A percentile compares a stretch with the other conserved stretches of the same genome.
Evolutionary conservation across 2,888 invertebrate genomes (phyloP).

Genomic region (Drosophila bunnanda): DNA sequence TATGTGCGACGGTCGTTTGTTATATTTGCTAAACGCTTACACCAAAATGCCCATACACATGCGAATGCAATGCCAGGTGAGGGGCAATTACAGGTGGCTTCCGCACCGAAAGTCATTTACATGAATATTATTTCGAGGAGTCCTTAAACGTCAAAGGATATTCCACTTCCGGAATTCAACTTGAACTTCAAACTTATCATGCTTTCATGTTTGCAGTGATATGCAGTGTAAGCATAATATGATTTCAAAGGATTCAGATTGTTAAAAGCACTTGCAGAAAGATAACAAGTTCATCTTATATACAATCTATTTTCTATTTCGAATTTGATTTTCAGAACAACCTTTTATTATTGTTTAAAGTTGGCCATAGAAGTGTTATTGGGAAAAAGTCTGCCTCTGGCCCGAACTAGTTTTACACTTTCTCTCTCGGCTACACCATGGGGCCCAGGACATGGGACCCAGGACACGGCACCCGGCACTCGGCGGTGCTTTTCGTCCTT

Average conservation of each 20-base stretch:
- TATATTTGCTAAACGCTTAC: conserved; percentile 74
- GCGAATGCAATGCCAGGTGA: conserved; percentile 20
- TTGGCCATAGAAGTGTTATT: conserved; percentile 55
- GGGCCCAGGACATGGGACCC: conserved; percentile 6
- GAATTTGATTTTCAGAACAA: conserved; percentile 44
- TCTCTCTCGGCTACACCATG: conserved; percentile 19
- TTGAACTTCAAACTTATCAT: neutral
- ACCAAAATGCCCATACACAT: conserved; percentile 47
- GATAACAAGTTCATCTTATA: too few species aligned
- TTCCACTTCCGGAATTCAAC: neutral
- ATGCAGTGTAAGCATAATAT: neutral
- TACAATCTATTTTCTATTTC: neutral
- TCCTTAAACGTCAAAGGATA: neutral
- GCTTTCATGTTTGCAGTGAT: neutral
- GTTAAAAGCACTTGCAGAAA: neutral
- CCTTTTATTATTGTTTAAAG: conserved; percentile 32
- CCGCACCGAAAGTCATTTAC: conserved; percentile 49
- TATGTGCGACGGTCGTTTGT: conserved; percentile 61
- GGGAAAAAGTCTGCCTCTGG: conserved; percentile 45
- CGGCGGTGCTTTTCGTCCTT: conserved; percentile 41
- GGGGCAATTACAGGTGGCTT: conserved; percentile 28
- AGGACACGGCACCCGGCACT: conserved; percentile 14
- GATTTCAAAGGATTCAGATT: neutral
- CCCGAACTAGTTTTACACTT: conserved; percentile 27
- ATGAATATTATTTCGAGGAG: conserved; percentile 50